Base-by-base conservation (phyloP, 2,113 vertebrate species). In the Etheostoma spectabile region DNA sequence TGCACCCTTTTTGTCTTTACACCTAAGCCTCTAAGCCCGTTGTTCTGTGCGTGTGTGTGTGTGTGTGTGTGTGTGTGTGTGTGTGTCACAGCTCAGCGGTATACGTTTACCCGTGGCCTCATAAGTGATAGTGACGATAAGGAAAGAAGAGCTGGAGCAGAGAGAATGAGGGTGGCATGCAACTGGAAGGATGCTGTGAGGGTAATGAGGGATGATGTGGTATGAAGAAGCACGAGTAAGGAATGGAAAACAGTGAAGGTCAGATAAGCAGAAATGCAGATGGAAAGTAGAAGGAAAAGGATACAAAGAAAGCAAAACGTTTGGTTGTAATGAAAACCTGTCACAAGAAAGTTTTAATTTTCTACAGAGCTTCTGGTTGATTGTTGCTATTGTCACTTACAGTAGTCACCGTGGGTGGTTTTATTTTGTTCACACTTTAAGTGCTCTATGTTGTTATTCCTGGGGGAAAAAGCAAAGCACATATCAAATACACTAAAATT, bases 61-160 rank as follows among this genome's bases (percentile, higher is more conserved):
- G n/a, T n/a, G 7, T 1, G 35, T 38, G 35, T 2, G 35, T 38
- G n/a, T n/a, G n/a, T n/a, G 38, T 42, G 38, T 22, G 59, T 42
- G 33, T 67, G n/a, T 57, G 33, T 57, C 27, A 14, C 60, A 61
- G 19, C 49, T 75, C 80, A 42, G 61, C 33, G 35, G 56, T n/a
- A 51, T 61, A 52, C 62, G 35, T 71, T 78, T 75, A 51, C 81
- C 77, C 74, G 21, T 22, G 12, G n/a, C 52, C 27, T 66, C 21
- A 30, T 27, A 1, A n/a, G 48, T 57, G 68, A 22, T 33, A 77
- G 46, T 16, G 8, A 56, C 35, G 51, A 69, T 55, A 56, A 35
- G 18, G n/a, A 35, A 62, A 52, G 38, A 59, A 30, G 22, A 79
- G 55, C 30, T 52, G 65, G 56, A 48, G 30, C 35, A 71, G 42